Base-by-base conservation (phyloP, 2,113 vertebrate species). In the Lucifuga dentata region DNA sequence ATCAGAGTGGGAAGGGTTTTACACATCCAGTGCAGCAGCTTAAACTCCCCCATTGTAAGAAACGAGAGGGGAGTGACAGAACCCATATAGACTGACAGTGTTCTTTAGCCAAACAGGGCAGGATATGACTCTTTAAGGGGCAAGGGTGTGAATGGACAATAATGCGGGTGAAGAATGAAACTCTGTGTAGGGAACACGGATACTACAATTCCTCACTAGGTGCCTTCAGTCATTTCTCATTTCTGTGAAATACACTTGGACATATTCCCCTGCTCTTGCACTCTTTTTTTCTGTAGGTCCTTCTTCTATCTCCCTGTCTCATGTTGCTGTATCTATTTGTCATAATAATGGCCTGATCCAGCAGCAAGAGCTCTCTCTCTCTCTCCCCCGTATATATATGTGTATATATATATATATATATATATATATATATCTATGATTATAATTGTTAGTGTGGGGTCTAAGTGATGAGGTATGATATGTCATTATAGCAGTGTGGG, bases 101-200 rank as follows among this genome's bases (percentile, higher is more conserved):
- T 92, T 92, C 88, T 93, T 91, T 90, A 90, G 86, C 91, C 88
- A 92, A 90, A 90, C 92, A 91, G 86, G 86, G 87, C 89, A 93
- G 93, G 91, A 92, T 93, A 91, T 93, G 92, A 94, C 92, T 93
- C 90, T 92, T 91, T 89, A 92, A 93, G 86, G 86, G 87, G 73
- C 73, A 74, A 67, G 61, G 80, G 78, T 79, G 79, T 90, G 88
- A 92, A 91, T 90, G 90, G 88, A 93, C 91, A 94, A 93, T 91
- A 80, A 78, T 76, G 16, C 49, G 50, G 10, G 26, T 53, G 75
- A 90, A 91, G 81, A 93, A 93, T 76, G 68, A 80, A 80, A 77
- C 83, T 83, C 83, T 90, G 86, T 91, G 86, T 76, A 64, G 78
- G 79, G 60, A 86, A 80, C 83, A 89, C 64, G 67, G 87, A 86